These are phyloP conservation scores for Lepidocyrtinus sp. DNA, from an alignment of 2,888 invertebrate genomes.

Conservation along the genomic window DNA sequence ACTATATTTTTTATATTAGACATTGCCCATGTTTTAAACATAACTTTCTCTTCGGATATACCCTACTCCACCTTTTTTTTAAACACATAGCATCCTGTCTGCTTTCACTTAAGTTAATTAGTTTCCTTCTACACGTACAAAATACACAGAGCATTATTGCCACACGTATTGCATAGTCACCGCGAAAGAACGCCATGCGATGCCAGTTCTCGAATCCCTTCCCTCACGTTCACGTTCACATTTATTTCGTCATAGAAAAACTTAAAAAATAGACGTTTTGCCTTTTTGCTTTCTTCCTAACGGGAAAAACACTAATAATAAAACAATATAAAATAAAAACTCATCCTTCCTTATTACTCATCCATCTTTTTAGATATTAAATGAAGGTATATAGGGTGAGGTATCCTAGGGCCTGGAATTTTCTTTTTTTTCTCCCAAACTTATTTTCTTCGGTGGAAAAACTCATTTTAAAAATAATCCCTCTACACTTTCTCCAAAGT, in stretches of 20 bases:
- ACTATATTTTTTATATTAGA: not conserved
- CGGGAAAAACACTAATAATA: not conserved
- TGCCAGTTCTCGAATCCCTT: no score
- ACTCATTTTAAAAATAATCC: not conserved
- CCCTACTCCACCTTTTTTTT: not conserved
- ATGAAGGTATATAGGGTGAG: not conserved
- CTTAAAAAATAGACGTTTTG: no score
- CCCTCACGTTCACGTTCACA: no score
- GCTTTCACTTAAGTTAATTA: slow-evolving; percentile 58
- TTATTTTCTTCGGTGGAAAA: no score
- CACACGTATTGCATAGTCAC: not conserved
- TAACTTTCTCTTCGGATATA: not conserved
- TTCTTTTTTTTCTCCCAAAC: not conserved
- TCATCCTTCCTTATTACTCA: not conserved
- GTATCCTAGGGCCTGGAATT: not conserved
- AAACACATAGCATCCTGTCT: slow-evolving; percentile 24
- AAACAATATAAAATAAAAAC: slow-evolving; percentile 34
- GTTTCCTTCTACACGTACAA: slow-evolving; percentile 37
- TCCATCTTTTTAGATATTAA: not conserved
- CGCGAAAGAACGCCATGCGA: not conserved
- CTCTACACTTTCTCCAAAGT: no score
- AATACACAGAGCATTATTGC: no score
- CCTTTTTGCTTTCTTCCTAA: not conserved
- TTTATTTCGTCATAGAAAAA: no score
- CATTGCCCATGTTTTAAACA: not conserved